phyloP scores from a whole-genome alignment of 2,888 invertebrate genomes.

The Dicroscelio sp. region DNA sequence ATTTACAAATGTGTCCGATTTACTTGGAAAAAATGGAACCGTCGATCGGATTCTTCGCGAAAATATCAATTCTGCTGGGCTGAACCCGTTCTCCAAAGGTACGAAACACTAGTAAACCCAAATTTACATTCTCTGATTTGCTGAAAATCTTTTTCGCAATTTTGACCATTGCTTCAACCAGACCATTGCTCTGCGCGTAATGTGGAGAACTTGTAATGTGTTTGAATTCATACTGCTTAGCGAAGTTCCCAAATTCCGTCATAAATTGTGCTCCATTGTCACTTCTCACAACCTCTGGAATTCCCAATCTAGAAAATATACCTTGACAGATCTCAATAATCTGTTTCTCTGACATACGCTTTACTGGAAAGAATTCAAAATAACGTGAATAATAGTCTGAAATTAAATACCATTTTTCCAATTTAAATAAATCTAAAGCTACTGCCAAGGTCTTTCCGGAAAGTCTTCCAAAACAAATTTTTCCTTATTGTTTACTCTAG shows the following conservation, averaged over 20 bases:
- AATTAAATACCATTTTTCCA: conserved; percentile 67
- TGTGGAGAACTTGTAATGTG: background rate
- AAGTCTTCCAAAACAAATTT: conserved; percentile 72
- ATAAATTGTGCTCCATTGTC: background rate
- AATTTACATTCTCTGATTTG: conserved; percentile 7
- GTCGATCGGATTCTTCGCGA: conserved; percentile 30
- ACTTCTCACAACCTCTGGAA: background rate
- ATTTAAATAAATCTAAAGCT: background rate
- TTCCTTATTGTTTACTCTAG: conserved; percentile 60
- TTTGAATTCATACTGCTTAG: background rate
- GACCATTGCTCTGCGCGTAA: background rate
- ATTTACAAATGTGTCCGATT: conserved; percentile 26
- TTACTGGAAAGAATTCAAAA: background rate
- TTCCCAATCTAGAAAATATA: background rate
- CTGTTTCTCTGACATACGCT: background rate
- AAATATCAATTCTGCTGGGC: conserved; percentile 42
- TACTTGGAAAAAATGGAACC: background rate
- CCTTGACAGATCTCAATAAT: background rate
- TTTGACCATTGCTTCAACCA: conserved; percentile 77
- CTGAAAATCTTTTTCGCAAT: conserved; percentile 16
- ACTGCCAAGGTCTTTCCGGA: conserved; percentile 80
- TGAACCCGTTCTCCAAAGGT: conserved; percentile 48
- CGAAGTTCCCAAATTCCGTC: background rate
- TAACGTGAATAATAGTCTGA: background rate
- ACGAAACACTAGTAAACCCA: conserved; percentile 30